Percentiles rank a stretch among this genome's conserved stretches.
These are phyloP conservation scores for human (Homo sapiens) DNA, from an alignment of 2,113 vertebrate genomes.

Conservation along the genomic window GRCh38 chr4:67750001-67750500, in stretches of 20 bases:
- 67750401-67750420: not conserved
- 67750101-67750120: not conserved
- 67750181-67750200: not conserved
- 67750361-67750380: not conserved
- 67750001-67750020: not conserved
- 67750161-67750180: not conserved
- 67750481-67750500: not conserved
- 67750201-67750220: not conserved
- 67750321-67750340: not conserved
- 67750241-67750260: not conserved
- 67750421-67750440: not conserved
- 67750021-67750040: not conserved
- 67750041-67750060: not conserved
- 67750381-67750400: not conserved
- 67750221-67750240: not conserved
- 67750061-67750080: not conserved
- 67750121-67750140: not conserved
- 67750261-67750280: not conserved
- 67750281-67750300: not conserved
- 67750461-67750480: not conserved
- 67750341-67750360: not conserved
- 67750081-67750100: not conserved
- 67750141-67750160: not conserved
- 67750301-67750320: not conserved
- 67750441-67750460: not conserved